Base-by-base conservation (phyloP, 2,113 vertebrate species). In the Poeciliopsis retropinna region DNA sequence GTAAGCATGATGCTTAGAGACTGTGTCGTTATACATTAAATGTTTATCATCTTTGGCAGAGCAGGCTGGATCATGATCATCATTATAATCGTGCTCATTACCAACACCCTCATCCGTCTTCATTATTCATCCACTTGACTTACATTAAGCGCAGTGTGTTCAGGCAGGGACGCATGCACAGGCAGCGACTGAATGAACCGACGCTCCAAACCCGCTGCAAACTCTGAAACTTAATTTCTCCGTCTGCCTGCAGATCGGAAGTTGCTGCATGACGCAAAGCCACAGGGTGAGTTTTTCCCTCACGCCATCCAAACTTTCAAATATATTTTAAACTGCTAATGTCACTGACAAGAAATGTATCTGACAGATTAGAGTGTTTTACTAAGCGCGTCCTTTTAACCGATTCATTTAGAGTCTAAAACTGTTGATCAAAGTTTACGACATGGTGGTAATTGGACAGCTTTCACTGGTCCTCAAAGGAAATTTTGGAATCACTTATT, bases 181-280 rank as follows among this genome's bases (percentile, higher is more conserved):
- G 41, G 64, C n/a, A 29, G 70, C 51, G 25, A 64, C 76, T 67
- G 31, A 72, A 73, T 67, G 72, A 71, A 63, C 11, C 2, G 28
- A 76, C 19, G n/a, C n/a, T 67, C 64, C 31, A 54, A 27, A 78
- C 15, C n/a, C 5, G 3, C 74, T 63, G 13, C 17, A 60, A 68
- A 62, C 15, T 85, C 85, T 84, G 70, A 82, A 91, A 86, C 88
- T 27, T 27, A 27, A 74, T 57, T 72, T 93, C 62, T 94, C 72
- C 94, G 83, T 93, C 76, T 90, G 81, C 88, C 92, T 95, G 92
- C 95, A 97, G 97, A 97, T 96, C 95, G 95, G 93, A 98, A 97
- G 93, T 92, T 96, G 92, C 95, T 96, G 82, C 96, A 97, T 92
- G 96, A 98, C 92, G 95, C 95, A 83, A 97, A 97, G 92, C 94